Evolutionary conservation across 2,797 vertebrate species (phyloP).

Genomic region (Sitta carolinensis): DNA sequence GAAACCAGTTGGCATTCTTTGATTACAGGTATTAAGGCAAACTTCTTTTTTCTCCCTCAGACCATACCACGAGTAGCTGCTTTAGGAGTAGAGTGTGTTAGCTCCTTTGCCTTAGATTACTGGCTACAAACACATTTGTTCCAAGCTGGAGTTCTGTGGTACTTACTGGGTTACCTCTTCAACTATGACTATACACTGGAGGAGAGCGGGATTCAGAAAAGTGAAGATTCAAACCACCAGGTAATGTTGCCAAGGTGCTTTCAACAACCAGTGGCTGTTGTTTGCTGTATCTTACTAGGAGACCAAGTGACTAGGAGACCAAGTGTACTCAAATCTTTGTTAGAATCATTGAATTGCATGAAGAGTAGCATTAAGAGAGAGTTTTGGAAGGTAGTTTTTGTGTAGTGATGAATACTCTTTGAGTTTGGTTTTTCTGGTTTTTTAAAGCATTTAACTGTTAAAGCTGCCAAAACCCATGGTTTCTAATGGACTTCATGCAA

Average conservation of each 20-base stretch:
- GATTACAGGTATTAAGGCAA: background rate
- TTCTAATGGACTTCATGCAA: background rate
- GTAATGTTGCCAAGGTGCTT: constrained; percentile 50
- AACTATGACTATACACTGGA: constrained; percentile 97
- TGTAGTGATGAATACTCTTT: background rate
- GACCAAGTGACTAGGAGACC: background rate
- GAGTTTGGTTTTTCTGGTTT: background rate
- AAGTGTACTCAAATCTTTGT: background rate
- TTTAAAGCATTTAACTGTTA: background rate
- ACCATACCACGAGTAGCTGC: constrained; percentile 88
- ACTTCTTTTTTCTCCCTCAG: constrained; percentile 64
- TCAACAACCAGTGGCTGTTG: background rate
- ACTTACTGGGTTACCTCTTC: constrained; percentile 92
- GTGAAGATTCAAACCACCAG: constrained; percentile 96
- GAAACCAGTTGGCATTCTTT: background rate
- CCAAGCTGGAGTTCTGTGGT: constrained; percentile 95
- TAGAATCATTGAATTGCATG: background rate
- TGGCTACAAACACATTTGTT: constrained; percentile 97
- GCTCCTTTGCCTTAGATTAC: constrained; percentile 96
- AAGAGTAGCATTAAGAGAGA: background rate
- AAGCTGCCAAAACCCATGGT: background rate
- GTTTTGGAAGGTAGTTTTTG: background rate
- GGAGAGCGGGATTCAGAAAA: constrained; percentile 95
- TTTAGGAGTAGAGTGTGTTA: constrained; percentile 91
- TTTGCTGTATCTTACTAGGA: background rate